Evolutionary conservation across 1,140 invertebrate genomes (phyloP), one percentile per base, ranked within the genome.

Genomic region (Ceratina australensis): DNA sequence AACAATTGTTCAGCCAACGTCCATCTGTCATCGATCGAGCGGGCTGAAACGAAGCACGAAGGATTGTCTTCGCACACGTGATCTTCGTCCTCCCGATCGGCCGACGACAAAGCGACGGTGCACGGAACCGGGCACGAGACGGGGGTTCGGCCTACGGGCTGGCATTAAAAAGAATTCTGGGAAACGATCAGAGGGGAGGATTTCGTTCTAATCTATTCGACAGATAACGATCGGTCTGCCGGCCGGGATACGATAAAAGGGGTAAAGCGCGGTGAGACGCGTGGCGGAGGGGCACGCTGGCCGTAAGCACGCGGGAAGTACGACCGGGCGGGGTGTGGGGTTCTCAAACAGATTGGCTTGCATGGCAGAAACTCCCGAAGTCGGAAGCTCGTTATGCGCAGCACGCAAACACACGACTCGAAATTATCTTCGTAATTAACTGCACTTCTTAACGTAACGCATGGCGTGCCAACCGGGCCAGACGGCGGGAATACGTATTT

Each of bases 401-500:
- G 89, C 91, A 92, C 90, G 90, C 91, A 89, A 91, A 90, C 89
- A 90, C 85, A 90, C 86, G 88, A 90, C 90, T 91, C 82, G 86
- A 92, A 92, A 92, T 92, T 92, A 92, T 92, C 91, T 92, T 90
- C 87, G 88, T 92, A 92, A 92, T 92, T 92, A 92, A 92, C 91
- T 91, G 90, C 89, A 90, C 89, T 91, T 92, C 91, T 92, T 92
- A 91, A 91, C 89, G 89, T 92, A 91, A 92, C 88, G 89, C 89
- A 92, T 92, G 91, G 90, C 91, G 90, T 91, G 91, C 89, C 88
- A 90, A 88, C 83, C 88, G 87, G 80, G 83, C 87, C 89, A 88
- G 90, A 91, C 90, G 86, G 84, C 81, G 72, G 77, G 79, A 85
- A 88, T 90, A 89, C 82, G 89, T 88, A 89, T 89, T 89, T 86